phyloP scores from a whole-genome alignment of 2,113 vertebrate genomes.

The Corythoichthys intestinalis region DNA sequence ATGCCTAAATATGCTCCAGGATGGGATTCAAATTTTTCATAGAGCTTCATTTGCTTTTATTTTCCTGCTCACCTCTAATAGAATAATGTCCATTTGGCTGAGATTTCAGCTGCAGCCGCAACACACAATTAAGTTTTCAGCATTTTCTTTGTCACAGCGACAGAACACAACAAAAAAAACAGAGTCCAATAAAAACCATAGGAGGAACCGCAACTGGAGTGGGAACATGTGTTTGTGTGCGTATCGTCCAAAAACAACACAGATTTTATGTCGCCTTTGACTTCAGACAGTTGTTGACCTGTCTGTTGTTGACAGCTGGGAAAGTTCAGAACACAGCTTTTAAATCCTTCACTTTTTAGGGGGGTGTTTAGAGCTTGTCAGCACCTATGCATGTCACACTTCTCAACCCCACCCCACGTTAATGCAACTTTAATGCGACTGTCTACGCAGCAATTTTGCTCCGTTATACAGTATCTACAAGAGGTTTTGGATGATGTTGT shows the following conservation, averaged over 20 bases:
- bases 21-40: neutral
- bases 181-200: neutral
- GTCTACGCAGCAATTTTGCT: neutral
- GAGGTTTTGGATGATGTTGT: neutral
- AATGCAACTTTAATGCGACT: neutral
- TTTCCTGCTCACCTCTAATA: neutral
- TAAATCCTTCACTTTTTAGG: neutral
- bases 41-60: neutral
- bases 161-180: neutral
- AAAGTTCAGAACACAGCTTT: constrained; percentile 1
- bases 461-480: neutral
- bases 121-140: neutral
- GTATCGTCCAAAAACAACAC: constrained; percentile 3
- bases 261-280: neutral
- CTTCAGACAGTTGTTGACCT: constrained; percentile 3
- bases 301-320: constrained; percentile 6
- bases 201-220: neutral
- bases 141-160: neutral
- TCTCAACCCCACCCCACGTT: neutral
- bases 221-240: constrained; percentile 3
- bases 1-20: neutral
- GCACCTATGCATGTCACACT: neutral
- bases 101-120: neutral
- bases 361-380: neutral
- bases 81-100: constrained; percentile 2